Conservation (phyloP, 1,140 invertebrate species). For the Papilio polytes region DNA sequence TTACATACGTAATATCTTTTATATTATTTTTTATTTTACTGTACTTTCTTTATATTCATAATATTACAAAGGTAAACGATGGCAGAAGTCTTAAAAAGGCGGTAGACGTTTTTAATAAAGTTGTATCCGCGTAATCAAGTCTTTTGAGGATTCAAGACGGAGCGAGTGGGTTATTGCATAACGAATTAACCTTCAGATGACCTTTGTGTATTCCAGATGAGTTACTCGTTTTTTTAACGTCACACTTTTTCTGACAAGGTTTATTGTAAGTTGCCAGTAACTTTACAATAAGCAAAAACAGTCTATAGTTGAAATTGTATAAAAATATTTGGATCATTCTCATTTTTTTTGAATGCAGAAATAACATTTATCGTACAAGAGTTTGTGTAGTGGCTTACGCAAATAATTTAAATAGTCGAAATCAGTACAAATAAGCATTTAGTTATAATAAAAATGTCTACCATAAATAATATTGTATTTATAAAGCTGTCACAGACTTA, state of each 20-base stretch:
- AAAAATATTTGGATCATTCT: too few relatives aligned
- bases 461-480: too few relatives aligned
- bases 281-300: not conserved
- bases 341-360: too few relatives aligned
- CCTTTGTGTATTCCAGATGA: conserved; percentile 12
- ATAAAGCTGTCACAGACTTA: too few relatives aligned
- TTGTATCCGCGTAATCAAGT: conserved; percentile 20
- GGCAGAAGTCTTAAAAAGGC: conserved; percentile 28
- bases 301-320: too few relatives aligned
- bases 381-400: too few relatives aligned
- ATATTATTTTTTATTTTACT: not conserved
- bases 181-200: conserved; percentile 32
- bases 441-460: too few relatives aligned
- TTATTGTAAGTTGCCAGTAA: not conserved
- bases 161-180: conserved; percentile 19
- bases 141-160: conserved; percentile 16
- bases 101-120: conserved; percentile 38
- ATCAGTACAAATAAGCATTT: too few relatives aligned
- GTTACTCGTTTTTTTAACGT: not conserved
- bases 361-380: too few relatives aligned
- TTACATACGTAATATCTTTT: too few relatives aligned
- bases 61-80: conserved; percentile 25
- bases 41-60: conserved; percentile 22
- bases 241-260: not conserved
- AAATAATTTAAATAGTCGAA: too few relatives aligned